Percentiles rank a stretch among this genome's conserved stretches.
These are phyloP conservation scores for Danaus plexippus DNA, from an alignment of 1,140 invertebrate genomes.

Conservation along the genomic window DNA sequence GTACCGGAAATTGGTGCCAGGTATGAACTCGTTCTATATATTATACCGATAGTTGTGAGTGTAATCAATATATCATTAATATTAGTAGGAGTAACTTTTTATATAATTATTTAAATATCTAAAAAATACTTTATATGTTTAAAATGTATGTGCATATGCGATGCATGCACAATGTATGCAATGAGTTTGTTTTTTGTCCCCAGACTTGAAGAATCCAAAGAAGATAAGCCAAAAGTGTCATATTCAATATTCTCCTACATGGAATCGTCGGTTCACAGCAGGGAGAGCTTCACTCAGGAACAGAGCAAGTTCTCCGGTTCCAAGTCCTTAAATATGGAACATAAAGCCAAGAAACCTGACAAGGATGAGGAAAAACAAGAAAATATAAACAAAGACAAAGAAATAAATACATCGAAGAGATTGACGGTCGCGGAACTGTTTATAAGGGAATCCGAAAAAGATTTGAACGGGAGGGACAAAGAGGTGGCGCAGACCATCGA, in stretches of 20 bases:
- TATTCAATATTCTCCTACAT: constrained; percentile 85
- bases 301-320: constrained; percentile 59
- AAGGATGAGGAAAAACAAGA: constrained; percentile 17
- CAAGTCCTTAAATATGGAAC: constrained; percentile 36
- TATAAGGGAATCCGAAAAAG: constrained; percentile 63
- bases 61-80: no score
- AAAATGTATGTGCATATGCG: no score
- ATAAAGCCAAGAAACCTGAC: constrained; percentile 11
- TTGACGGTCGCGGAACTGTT: constrained; percentile 70
- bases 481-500: constrained; percentile 58
- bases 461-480: constrained; percentile 33
- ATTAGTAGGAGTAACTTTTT: neutral
- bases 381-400: constrained; percentile 8
- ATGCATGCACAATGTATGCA: no score
- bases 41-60: neutral
- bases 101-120: neutral
- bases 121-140: constrained; percentile 1
- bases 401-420: constrained; percentile 41
- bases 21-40: constrained; percentile 24
- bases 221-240: constrained; percentile 74
- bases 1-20: constrained; percentile 87
- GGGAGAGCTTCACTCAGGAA: constrained; percentile 71
- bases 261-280: constrained; percentile 73
- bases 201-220: constrained; percentile 43
- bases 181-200: constrained; percentile 14